Conservation (phyloP, 2,888 invertebrate species). For the Phalera bucephala region DNA sequence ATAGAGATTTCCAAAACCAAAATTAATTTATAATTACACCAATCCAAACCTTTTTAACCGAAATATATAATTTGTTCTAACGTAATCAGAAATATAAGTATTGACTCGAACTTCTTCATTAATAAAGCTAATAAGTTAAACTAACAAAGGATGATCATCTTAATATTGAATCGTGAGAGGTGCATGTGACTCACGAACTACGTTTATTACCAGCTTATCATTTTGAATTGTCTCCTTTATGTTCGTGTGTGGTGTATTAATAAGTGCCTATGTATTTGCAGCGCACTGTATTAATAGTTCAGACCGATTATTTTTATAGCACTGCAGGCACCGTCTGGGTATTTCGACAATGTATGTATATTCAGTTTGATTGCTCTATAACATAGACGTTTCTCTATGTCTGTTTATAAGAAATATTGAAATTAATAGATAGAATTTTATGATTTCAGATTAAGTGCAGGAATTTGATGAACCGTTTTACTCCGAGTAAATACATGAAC, state of each 20-base stretch:
- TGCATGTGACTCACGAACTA: slow-evolving; percentile 38
- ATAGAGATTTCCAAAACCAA: too few relatives aligned
- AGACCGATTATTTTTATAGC: slow-evolving; percentile 25
- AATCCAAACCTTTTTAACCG: too few relatives aligned
- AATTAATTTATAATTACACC: too few relatives aligned
- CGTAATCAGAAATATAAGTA: too few relatives aligned
- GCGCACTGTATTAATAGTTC: background rate
- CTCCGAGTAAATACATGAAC: too few relatives aligned
- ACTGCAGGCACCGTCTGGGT: slow-evolving; percentile 17
- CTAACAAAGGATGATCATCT: slow-evolving; percentile 6
- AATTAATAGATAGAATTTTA: too few relatives aligned
- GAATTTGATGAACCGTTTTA: too few relatives aligned
- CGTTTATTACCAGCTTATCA: slow-evolving; percentile 43
- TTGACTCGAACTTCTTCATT: background rate
- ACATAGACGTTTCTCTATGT: too few relatives aligned
- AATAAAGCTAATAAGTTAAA: background rate
- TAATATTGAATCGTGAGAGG: slow-evolving; percentile 22
- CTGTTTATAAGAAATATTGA: too few relatives aligned
- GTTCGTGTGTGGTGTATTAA: slow-evolving; percentile 20
- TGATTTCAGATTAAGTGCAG: too few relatives aligned
- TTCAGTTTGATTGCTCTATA: slow-evolving; percentile 8
- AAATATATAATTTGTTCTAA: too few relatives aligned
- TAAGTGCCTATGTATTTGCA: slow-evolving; percentile 6
- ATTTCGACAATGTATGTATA: slow-evolving; percentile 16
- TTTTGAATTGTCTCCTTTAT: slow-evolving; percentile 24